These are phyloP conservation scores for Taenioides sp. DNA, from an alignment of 2,797 vertebrate species.

Conservation along the genomic window DNA sequence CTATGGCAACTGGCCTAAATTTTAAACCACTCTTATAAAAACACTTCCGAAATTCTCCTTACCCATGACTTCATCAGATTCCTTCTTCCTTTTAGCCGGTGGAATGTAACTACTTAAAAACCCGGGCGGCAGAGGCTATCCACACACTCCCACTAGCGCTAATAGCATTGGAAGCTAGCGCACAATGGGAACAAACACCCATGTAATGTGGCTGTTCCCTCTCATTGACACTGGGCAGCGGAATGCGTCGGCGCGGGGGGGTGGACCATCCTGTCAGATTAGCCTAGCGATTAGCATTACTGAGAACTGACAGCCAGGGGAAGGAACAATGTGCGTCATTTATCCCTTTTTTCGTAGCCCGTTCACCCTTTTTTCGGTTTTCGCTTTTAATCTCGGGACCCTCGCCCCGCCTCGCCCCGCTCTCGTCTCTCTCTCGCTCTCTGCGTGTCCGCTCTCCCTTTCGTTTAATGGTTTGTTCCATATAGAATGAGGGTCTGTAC, in stretches of 20 bases:
- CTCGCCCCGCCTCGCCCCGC: not conserved
- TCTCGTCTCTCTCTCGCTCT: conserved; percentile 13
- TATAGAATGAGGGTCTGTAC: conserved; percentile 1
- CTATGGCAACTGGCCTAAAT: too few species aligned
- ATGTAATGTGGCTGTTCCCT: conserved; percentile 80
- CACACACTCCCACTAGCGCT: conserved; percentile 39
- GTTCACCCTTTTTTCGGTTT: conserved; percentile 49
- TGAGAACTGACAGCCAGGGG: conserved; percentile 77
- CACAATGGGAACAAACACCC: conserved; percentile 83
- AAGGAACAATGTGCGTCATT: conserved; percentile 78
- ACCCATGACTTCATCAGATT: conserved; percentile 12
- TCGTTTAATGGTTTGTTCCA: conserved; percentile 22
- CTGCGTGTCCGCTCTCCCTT: conserved; percentile 24
- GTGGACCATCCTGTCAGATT: conserved; percentile 77
- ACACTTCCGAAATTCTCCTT: not conserved
- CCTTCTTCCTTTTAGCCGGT: not conserved
- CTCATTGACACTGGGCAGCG: conserved; percentile 75
- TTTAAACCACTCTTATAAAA: not conserved
- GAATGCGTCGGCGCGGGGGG: conserved; percentile 65
- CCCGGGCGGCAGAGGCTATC: conserved; percentile 4
- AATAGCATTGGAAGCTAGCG: conserved; percentile 66
- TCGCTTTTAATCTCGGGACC: conserved; percentile 63
- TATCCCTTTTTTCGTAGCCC: conserved; percentile 58
- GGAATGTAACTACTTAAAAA: conserved; percentile 4
- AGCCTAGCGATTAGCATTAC: conserved; percentile 80